These are phyloP conservation scores for Merodon equestris DNA, from an alignment of 2,888 invertebrate species.

Conservation along the genomic window DNA sequence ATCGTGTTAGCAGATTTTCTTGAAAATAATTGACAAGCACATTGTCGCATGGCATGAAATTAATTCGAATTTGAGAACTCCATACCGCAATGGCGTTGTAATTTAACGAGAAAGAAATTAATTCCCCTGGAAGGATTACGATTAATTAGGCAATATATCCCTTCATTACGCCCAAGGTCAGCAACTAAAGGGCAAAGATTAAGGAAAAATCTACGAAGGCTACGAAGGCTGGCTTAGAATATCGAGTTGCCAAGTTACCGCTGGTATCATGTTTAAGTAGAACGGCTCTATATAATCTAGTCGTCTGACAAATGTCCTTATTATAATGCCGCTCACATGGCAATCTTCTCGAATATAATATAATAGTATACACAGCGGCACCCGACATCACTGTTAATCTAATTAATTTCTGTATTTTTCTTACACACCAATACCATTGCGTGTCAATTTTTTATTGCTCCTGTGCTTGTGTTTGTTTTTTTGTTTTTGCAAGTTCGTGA, in stretches of 20 bases:
- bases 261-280: slow-evolving; percentile 16
- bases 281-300: slow-evolving; percentile 2
- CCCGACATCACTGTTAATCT: slow-evolving; percentile 44
- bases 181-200: background rate
- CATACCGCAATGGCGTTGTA: slow-evolving; percentile 5
- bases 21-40: slow-evolving; percentile 1
- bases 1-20: slow-evolving; percentile 12
- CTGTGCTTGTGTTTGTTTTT: slow-evolving; percentile 5
- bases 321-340: slow-evolving; percentile 44
- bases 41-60: too few relatives aligned
- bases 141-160: slow-evolving; percentile 31
- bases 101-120: slow-evolving; percentile 39
- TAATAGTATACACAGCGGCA: slow-evolving; percentile 7
- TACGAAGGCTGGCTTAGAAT: background rate
- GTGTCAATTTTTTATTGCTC: background rate
- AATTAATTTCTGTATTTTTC: slow-evolving; percentile 48
- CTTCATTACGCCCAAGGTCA: slow-evolving; percentile 34
- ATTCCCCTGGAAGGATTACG: slow-evolving; percentile 31
- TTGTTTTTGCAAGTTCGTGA: too few relatives aligned
- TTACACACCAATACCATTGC: background rate
- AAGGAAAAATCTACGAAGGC: background rate
- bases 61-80: background rate
- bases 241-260: background rate
- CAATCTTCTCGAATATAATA: slow-evolving; percentile 9
- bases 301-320: slow-evolving; percentile 44